Conservation (phyloP, 23 tunicate species). For the Ascidia mentula region DNA sequence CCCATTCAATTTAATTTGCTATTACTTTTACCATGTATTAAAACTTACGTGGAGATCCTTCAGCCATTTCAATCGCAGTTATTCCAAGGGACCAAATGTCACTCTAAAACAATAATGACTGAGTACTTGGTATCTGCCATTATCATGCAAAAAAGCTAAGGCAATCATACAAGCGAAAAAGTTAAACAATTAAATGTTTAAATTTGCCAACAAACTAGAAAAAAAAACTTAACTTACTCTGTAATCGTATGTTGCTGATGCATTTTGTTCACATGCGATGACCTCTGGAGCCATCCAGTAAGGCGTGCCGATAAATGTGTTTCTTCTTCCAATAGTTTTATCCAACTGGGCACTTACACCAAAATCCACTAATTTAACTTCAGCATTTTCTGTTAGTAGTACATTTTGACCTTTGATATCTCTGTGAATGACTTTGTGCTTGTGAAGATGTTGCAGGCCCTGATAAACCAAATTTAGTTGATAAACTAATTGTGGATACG, state of each 20-base stretch:
- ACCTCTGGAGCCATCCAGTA: conserved; percentile 99
- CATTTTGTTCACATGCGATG: conserved; percentile 96
- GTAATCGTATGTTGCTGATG: conserved; percentile 86
- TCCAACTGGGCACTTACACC: conserved; percentile 99
- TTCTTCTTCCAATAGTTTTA: conserved; percentile 92
- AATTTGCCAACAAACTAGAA: neutral
- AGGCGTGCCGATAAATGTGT: conserved; percentile 99
- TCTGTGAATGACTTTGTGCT: conserved; percentile 96
- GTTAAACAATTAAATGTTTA: neutral
- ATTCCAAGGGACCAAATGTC: conserved; percentile 99
- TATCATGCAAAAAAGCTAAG: too few species aligned
- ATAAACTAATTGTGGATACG: too few species aligned
- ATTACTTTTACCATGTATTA: neutral
- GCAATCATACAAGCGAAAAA: too few species aligned
- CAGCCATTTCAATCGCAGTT: conserved; percentile 99
- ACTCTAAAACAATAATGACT: conserved; percentile 51
- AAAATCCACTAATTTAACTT: conserved; percentile 97
- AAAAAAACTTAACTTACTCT: conserved; percentile 50
- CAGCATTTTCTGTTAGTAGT: conserved; percentile 94
- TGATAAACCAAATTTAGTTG: too few species aligned
- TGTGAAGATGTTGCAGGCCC: conserved; percentile 98
- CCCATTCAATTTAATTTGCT: too few species aligned
- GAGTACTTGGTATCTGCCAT: neutral
- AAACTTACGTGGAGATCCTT: conserved; percentile 98
- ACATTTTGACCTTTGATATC: conserved; percentile 99